Evolutionary conservation across 2,797 vertebrate species (phyloP).

Genomic region (Crax fasciolata): DNA sequence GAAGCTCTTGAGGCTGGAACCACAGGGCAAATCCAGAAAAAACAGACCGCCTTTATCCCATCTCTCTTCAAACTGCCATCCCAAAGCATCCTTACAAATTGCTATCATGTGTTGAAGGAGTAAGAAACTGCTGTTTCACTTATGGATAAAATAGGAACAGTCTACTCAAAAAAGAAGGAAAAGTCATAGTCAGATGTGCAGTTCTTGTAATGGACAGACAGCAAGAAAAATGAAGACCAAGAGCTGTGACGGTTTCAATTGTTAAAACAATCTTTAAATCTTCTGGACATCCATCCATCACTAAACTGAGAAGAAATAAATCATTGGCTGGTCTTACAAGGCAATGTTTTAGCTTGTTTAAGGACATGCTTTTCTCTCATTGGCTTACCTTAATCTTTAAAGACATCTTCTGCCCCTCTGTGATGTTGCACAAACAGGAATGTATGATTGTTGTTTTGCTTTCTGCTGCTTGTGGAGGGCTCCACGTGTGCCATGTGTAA

Average conservation of each 20-base stretch:
- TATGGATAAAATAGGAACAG: background rate
- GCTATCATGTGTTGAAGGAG: background rate
- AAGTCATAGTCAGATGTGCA: background rate
- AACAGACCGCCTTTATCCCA: background rate
- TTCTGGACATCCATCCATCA: background rate
- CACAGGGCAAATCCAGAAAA: background rate
- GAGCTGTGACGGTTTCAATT: background rate
- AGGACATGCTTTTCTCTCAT: background rate
- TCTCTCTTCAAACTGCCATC: background rate
- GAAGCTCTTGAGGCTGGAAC: background rate
- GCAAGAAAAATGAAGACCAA: background rate
- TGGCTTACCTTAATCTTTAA: background rate
- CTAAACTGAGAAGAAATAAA: background rate
- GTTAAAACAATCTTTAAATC: background rate
- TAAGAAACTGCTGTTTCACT: background rate
- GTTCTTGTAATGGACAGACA: background rate
- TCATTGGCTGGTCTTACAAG: background rate
- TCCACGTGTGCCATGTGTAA: background rate
- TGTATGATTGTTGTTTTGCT: background rate
- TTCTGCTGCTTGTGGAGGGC: background rate
- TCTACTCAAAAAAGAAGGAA: background rate
- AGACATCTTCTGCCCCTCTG: background rate
- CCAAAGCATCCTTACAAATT: background rate
- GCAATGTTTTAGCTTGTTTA: background rate
- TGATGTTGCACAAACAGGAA: background rate